phyloP scores from a whole-genome alignment of 1,140 invertebrate species.

The Tyrophagus putrescentiae region DNA sequence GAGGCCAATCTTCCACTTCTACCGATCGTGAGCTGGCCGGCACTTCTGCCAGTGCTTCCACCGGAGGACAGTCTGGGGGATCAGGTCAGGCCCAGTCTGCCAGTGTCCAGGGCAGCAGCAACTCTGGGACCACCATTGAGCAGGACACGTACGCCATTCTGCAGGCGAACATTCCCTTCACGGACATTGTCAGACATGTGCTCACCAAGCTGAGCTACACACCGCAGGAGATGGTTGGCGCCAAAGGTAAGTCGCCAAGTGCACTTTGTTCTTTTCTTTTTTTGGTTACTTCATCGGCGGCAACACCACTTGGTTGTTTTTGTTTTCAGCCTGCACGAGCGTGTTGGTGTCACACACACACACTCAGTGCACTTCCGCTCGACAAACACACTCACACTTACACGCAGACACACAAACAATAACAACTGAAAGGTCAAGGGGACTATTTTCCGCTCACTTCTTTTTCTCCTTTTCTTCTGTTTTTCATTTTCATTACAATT shows the following conservation, averaged over 20 bases:
- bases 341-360: background rate
- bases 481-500: no score
- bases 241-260: conserved; percentile 47
- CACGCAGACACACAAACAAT: no score
- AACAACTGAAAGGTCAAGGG: no score
- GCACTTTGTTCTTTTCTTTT: background rate
- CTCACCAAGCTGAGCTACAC: conserved; percentile 61
- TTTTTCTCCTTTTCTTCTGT: no score
- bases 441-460: no score
- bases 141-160: conserved; percentile 79
- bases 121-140: conserved; percentile 1
- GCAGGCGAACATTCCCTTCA: conserved; percentile 67
- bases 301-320: background rate
- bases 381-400: no score
- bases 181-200: conserved; percentile 60
- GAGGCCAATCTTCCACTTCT: background rate
- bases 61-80: background rate
- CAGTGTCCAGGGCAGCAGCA: background rate
- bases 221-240: conserved; percentile 51
- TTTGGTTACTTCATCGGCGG: background rate
- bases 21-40: conserved; percentile 8
- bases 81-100: background rate
- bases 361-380: no score
- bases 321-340: background rate
- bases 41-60: background rate